Evolutionary conservation across 2,797 vertebrate species (phyloP).

Genomic region (Melanotaenia boesemani): DNA sequence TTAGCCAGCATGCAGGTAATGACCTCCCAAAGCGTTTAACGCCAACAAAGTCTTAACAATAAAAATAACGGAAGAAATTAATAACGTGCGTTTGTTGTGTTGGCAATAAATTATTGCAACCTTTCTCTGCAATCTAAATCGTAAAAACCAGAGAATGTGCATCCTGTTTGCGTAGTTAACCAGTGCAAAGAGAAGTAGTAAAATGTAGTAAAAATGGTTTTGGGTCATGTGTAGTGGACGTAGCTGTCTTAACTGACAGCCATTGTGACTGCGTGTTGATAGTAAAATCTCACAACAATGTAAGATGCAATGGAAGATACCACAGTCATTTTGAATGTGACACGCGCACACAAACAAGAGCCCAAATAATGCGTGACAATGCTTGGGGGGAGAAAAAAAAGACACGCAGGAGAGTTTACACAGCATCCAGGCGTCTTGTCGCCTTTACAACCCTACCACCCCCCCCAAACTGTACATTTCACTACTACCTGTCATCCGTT

Average conservation of each 20-base stretch:
- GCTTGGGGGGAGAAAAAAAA: too few relatives aligned
- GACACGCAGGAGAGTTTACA: constrained; percentile 45
- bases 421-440: constrained; percentile 13
- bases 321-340: constrained; percentile 39
- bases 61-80: background rate
- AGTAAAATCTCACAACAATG: constrained; percentile 76
- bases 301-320: constrained; percentile 59
- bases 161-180: background rate
- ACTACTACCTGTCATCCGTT: constrained; percentile 61
- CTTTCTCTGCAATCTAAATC: background rate
- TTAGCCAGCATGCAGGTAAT: constrained; percentile 12
- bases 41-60: background rate
- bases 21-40: background rate
- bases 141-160: background rate
- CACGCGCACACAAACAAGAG: constrained; percentile 15
- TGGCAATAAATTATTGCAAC: constrained; percentile 10
- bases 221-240: constrained; percentile 49
- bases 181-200: constrained; percentile 25
- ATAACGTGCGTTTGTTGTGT: constrained; percentile 20
- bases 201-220: constrained; percentile 29
- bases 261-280: constrained; percentile 61
- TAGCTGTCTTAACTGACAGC: constrained; percentile 43
- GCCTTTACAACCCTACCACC: fast-evolving
- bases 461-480: constrained; percentile 18
- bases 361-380: constrained; percentile 20